A percentile compares a stretch with the other conserved stretches of the same genome.
Conservation (phyloP, 2,797 vertebrate species). For the Cygnus olor region DNA sequence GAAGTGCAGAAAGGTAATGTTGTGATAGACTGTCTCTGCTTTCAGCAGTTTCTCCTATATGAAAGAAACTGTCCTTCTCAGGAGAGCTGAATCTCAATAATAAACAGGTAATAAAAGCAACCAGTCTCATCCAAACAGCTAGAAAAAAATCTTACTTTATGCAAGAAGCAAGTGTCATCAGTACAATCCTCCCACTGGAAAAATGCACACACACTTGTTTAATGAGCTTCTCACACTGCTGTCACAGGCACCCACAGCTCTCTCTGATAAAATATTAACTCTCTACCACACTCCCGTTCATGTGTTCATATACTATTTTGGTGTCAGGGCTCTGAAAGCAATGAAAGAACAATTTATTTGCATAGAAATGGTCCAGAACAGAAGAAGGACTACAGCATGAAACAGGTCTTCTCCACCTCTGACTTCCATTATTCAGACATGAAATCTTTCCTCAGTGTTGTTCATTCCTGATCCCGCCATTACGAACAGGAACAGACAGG, state of each 20-base stretch:
- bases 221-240: neutral
- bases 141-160: neutral
- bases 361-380: neutral
- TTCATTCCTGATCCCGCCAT: neutral
- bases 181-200: neutral
- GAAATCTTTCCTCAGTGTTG: neutral
- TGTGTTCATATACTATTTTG: neutral
- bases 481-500: neutral
- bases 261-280: conserved; percentile 1
- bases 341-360: neutral
- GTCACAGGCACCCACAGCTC: neutral
- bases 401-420: neutral
- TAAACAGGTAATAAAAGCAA: conserved; percentile 6
- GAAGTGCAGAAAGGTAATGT: neutral
- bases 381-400: neutral
- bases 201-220: neutral
- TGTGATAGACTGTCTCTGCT: neutral
- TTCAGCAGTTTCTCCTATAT: neutral
- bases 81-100: neutral
- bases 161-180: neutral
- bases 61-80: neutral
- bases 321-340: neutral
- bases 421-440: neutral
- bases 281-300: neutral
- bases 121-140: neutral